Conservation (phyloP, 2,888 invertebrate species). For the Tenthredo livida region DNA sequence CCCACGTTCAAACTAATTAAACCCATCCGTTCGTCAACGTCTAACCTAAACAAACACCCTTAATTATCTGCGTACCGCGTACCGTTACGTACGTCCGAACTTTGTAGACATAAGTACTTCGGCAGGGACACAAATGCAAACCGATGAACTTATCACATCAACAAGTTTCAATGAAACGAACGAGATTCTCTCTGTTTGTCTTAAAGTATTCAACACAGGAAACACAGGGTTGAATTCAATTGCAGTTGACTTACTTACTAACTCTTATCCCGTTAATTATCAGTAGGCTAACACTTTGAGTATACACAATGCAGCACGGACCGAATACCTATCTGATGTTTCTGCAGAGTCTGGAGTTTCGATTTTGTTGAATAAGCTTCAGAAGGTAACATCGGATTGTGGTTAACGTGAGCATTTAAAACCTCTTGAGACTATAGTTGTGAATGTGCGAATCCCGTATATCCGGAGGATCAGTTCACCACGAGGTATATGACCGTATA, state of each 20-base stretch:
- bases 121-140: conserved; percentile 26
- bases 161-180: conserved; percentile 41
- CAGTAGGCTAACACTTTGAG: neutral
- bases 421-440: neutral
- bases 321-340: neutral
- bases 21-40: conserved; percentile 49
- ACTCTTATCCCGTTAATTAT: neutral
- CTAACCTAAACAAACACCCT: conserved; percentile 46
- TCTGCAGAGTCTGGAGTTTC: neutral
- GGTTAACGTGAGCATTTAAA: neutral
- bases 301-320: neutral
- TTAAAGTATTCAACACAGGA: conserved; percentile 2
- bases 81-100: neutral
- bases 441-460: neutral
- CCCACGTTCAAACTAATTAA: conserved; percentile 41
- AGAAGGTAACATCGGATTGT: neutral
- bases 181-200: conserved; percentile 10
- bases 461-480: conserved; percentile 6
- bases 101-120: conserved; percentile 44
- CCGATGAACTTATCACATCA: conserved; percentile 45
- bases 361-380: neutral
- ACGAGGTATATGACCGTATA: neutral
- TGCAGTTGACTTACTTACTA: conserved; percentile 28
- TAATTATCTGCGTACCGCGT: conserved; percentile 42
- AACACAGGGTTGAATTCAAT: conserved; percentile 1